Percentiles rank a stretch among this genome's conserved stretches.
Conservation (phyloP, 2,113 vertebrate species). For the Poeciliopsis prolifica region DNA sequence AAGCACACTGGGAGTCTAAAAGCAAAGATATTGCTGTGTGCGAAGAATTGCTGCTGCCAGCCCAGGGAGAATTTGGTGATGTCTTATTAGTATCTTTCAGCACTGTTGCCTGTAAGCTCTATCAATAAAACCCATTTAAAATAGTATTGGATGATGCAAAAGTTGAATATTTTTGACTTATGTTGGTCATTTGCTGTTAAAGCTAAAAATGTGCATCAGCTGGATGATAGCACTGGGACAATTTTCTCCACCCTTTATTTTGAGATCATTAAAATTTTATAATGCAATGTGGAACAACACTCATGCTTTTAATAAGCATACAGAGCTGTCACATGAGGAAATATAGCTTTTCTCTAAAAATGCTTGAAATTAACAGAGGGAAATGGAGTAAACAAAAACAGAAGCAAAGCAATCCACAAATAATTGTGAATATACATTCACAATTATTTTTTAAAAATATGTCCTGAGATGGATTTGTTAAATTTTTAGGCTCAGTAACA, state of each 20-base stretch:
- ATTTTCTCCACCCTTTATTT: neutral
- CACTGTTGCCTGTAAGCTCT: neutral
- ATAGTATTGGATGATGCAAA: too few species aligned
- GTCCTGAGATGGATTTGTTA: too few species aligned
- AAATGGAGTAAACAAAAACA: too few species aligned
- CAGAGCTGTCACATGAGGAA: too few species aligned
- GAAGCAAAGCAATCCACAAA: too few species aligned
- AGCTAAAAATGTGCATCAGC: neutral
- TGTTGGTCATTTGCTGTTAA: neutral
- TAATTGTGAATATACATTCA: too few species aligned
- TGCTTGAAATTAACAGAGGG: too few species aligned
- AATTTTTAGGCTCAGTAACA: too few species aligned
- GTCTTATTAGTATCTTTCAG: conserved; percentile 5
- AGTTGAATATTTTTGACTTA: neutral
- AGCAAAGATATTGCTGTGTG: conserved; percentile 2
- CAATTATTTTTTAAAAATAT: too few species aligned
- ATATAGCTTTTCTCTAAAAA: too few species aligned
- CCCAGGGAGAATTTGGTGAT: conserved; percentile 9
- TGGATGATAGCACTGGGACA: neutral
- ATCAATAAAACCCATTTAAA: neutral
- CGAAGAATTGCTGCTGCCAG: neutral
- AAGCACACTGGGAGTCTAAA: conserved; percentile 4
- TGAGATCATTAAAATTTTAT: neutral
- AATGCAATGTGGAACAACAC: neutral
- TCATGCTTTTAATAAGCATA: neutral